Evolutionary conservation across 1,140 invertebrate species (phyloP).

Genomic region (Ostrea denselamellosa): DNA sequence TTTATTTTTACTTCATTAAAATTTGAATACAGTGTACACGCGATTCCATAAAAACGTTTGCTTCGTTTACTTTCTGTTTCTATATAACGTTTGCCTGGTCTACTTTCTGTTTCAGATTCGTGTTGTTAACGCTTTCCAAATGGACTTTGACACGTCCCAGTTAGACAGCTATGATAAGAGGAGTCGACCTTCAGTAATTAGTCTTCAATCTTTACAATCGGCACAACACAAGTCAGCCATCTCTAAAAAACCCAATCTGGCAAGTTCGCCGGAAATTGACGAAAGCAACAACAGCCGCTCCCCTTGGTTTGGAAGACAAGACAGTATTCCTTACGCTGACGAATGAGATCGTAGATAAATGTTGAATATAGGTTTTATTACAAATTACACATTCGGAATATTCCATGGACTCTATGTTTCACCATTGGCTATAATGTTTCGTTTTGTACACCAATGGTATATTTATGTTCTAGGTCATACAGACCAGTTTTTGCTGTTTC

Average conservation of each 20-base stretch:
- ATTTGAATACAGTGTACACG: no score
- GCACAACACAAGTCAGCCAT: conserved; percentile 63
- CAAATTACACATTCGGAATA: conserved; percentile 13
- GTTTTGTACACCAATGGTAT: background rate
- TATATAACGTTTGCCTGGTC: background rate
- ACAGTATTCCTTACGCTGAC: conserved; percentile 77
- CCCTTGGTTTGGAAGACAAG: conserved; percentile 71
- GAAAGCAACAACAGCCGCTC: conserved; percentile 59
- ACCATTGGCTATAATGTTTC: background rate
- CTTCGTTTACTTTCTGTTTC: conserved; percentile 80
- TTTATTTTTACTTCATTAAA: no score
- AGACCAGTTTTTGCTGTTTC: background rate
- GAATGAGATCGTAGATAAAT: conserved; percentile 61
- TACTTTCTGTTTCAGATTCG: conserved; percentile 90
- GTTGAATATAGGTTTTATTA: conserved; percentile 22
- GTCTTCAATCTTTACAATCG: conserved; percentile 76
- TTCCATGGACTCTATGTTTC: conserved; percentile 17
- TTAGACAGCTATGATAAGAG: conserved; percentile 85
- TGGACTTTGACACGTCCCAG: conserved; percentile 94
- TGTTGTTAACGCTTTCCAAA: conserved; percentile 99
- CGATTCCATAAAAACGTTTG: background rate
- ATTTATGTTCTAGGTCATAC: background rate
- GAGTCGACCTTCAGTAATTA: conserved; percentile 76
- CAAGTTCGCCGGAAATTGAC: conserved; percentile 73
- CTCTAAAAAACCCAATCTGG: conserved; percentile 71